A percentile compares a stretch with the other conserved stretches of the same genome.
These are phyloP conservation scores for Trinectes maculatus DNA, from an alignment of 2,113 vertebrate species.

Conservation along the genomic window DNA sequence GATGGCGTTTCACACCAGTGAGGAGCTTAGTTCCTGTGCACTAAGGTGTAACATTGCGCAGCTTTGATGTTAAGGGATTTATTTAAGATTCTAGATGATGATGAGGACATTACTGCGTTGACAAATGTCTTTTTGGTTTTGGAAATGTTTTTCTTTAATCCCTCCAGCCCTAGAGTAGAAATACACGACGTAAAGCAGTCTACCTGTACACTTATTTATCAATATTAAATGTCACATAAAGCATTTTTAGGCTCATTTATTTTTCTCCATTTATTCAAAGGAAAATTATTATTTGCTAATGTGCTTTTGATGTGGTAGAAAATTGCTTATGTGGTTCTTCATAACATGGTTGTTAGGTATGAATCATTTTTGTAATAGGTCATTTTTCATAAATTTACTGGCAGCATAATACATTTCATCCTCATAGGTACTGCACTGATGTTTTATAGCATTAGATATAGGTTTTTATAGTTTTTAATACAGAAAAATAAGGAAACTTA, in stretches of 20 bases:
- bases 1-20: constrained; percentile 49
- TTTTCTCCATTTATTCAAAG: not conserved
- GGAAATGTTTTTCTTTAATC: constrained; percentile 35
- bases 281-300: not conserved
- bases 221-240: constrained; percentile 1
- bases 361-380: constrained; percentile 1
- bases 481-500: constrained; percentile 1
- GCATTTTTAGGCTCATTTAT: not conserved
- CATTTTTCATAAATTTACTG: not conserved
- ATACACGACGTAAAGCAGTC: not conserved
- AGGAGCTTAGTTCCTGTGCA: constrained; percentile 61
- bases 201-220: not conserved
- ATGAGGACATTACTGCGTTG: constrained; percentile 69
- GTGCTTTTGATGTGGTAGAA: not conserved
- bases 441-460: too few relatives aligned
- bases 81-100: constrained; percentile 61
- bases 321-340: not conserved
- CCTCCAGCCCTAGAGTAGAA: constrained; percentile 26
- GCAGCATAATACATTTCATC: too few relatives aligned
- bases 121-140: constrained; percentile 54
- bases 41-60: constrained; percentile 68
- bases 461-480: not conserved
- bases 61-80: constrained; percentile 67
- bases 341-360: not conserved
- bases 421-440: not conserved